Base-by-base conservation (phyloP, 1,140 invertebrate species). In the Pachyrhynchus sulphureomaculatus region DNA sequence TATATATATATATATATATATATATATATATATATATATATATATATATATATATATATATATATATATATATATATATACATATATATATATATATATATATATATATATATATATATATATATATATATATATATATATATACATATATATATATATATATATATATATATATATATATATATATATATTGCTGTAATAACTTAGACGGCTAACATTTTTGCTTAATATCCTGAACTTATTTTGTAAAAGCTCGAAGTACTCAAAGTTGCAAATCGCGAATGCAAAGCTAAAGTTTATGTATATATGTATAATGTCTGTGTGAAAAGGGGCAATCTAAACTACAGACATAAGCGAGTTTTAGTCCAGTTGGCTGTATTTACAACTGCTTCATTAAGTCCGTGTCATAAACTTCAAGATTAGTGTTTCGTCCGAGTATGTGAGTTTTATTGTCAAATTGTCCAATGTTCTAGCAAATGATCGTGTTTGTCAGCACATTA, bases 311-410 rank as follows among this genome's bases (percentile, higher is more conserved):
- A 55, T 55, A 42, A 55, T 44, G 39, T 55, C 41, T 32, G 36
- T 34, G 54, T 36, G 53, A 56, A 56, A 56, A 56, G 54, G 47
- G 54, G 41, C 54, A 55, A 55, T 55, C 39, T 24, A 55, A 55
- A 55, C 52, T 42, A 44, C 26, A 44, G 52, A 37, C 52, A 55
- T 32, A 55, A 56, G 41, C 41, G 54, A 56, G 54, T 47, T 56
- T 45, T 37, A 23, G 54, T 21, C 54, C 41, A 21, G 41, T 26
- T 47, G 41, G 32, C 54, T 60, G 15, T 60, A 52, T 60, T 51
- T 60, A 60, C 47, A 60, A 60, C 29, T 60, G 57, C 57, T 60
- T 60, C 57, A 60, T 52, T 52, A 52, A 60, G 57, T 60, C 24
- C 21, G 48, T 60, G 57, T 60, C 36, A 60, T 60, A 52, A 60